Percentiles rank a stretch among this genome's conserved stretches.
Conservation (phyloP, 2,113 vertebrate genomes). For the Agelaius phoeniceus region DNA sequence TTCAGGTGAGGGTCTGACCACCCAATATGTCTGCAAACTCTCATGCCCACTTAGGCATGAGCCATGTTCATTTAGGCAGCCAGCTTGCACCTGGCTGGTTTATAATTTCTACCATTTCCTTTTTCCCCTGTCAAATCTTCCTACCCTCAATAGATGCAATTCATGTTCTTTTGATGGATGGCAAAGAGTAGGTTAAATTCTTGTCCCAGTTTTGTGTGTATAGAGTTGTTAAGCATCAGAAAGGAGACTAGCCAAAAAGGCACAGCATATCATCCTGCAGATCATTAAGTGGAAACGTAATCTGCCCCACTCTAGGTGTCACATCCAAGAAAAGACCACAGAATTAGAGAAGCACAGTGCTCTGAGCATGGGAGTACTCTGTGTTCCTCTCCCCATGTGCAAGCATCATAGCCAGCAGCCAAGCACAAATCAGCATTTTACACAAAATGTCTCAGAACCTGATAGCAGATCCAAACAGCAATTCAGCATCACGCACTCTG, state of each 20-base stretch:
- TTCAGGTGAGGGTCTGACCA: not conserved
- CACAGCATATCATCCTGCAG: slow-evolving; percentile 8
- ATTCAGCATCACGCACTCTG: not conserved
- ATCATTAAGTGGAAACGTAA: slow-evolving; percentile 47
- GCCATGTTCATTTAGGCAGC: not conserved
- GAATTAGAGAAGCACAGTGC: not conserved
- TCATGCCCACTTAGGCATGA: not conserved
- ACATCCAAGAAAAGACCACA: slow-evolving; percentile 52
- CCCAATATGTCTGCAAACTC: not conserved
- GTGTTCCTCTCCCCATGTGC: not conserved
- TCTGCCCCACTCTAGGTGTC: not conserved
- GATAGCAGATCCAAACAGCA: slow-evolving; percentile 15
- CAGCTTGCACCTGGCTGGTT: not conserved
- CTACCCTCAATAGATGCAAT: not conserved
- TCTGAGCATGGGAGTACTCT: not conserved
- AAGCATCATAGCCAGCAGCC: not conserved
- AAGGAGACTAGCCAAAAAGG: not conserved
- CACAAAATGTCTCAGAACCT: not conserved
- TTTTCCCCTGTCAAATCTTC: not conserved
- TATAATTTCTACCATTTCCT: slow-evolving; percentile 6
- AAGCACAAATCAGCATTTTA: slow-evolving; percentile 34
- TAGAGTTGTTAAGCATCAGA: slow-evolving; percentile 18
- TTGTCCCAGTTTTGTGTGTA: not conserved
- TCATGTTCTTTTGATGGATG: not conserved
- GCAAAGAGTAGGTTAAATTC: slow-evolving; percentile 3